phyloP scores from a whole-genome alignment of 1,140 invertebrate species.

The Pentalonia nigronervosa region DNA sequence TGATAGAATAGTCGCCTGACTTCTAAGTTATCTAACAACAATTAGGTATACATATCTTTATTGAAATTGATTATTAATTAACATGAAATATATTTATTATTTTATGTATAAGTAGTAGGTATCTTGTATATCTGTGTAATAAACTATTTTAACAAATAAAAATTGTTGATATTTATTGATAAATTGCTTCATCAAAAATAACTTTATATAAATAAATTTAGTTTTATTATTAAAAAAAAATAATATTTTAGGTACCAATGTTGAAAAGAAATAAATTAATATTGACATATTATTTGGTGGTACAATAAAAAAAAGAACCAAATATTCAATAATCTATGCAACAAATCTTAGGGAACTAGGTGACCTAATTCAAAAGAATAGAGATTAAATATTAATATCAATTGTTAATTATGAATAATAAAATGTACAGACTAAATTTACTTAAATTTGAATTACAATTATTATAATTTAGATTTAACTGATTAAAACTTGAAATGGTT shows the following conservation, averaged over 20 bases:
- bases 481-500: neutral
- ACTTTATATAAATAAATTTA: neutral
- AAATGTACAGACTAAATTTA: neutral
- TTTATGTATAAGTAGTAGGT: neutral
- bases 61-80: neutral
- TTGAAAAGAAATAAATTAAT: neutral
- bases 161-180: neutral
- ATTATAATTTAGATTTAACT: neutral
- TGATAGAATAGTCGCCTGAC: neutral
- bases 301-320: neutral
- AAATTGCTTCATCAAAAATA: neutral
- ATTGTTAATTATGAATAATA: neutral
- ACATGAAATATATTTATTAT: neutral
- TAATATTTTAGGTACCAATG: too few species aligned
- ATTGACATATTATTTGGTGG: neutral
- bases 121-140: neutral
- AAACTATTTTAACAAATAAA: neutral
- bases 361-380: neutral
- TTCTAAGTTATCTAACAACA: neutral
- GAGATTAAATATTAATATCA: neutral
- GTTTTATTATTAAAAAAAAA: too few species aligned
- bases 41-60: neutral
- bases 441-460: neutral
- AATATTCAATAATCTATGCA: neutral
- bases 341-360: neutral